Base-by-base conservation (phyloP, 2,888 invertebrate species). In the Limenitis camilla region DNA sequence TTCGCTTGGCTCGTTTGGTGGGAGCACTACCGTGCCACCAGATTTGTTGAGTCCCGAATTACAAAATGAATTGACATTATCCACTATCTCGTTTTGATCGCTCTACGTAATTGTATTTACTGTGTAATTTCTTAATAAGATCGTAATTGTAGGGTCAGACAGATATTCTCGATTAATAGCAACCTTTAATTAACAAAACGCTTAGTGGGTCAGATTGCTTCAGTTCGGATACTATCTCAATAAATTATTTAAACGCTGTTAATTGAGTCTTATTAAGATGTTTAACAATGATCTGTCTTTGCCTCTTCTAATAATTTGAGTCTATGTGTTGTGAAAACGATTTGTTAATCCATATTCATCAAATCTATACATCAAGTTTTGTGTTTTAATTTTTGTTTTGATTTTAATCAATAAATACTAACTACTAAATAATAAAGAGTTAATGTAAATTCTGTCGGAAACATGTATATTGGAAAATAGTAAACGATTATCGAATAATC, bases 111-210 rank as follows among this genome's bases (percentile, higher is more conserved):
- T 41, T 27, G 40, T 52, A 39, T 52, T 45, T 41, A 39, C 38
- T 36, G 45, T 39, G 30, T 52, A 33, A 46, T 53, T 49, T 19
- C 32, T 19, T 40, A 45, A 47, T 49, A 44, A 40, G 29, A 43
- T 53, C 46, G 39, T 42, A 49, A 27, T 35, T 51, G 41, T 41
- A 49, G 45, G n/a, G n/a, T n/a, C n/a, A 52, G 52, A 45, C 46
- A 45, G 55, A 39, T 35, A 46, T 42, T 40, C 33, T 9, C 40
- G 38, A 51, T 52, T 52, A 45, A 44, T 53, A 44, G 35, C 36
- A 44, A 45, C 44, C 44, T 45, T 52, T 52, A 56, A 56, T 56
- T 56, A 56, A 41, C 53, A 53, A 46, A 53, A 49, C 41, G 52
- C 41, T 56, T 49, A 46, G 49, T 43, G 52, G 36, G 49, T 40